phyloP scores from a whole-genome alignment of 2,797 vertebrate genomes.

The Falco naumanni region DNA sequence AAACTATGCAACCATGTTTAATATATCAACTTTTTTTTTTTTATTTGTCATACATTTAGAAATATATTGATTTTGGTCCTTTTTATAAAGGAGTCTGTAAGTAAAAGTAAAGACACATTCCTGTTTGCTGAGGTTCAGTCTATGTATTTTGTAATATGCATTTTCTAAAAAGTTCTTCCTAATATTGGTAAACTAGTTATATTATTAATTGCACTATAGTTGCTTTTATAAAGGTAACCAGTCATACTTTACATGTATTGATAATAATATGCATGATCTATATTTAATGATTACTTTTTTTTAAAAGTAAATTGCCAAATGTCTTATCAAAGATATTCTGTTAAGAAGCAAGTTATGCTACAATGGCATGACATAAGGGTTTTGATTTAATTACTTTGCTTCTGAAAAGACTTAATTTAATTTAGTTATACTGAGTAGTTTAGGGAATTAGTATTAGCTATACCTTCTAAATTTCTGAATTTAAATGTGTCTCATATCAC shows the following conservation, averaged over 20 bases:
- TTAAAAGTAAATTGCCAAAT: background rate
- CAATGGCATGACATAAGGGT: background rate
- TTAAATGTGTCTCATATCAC: background rate
- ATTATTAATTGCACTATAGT: background rate
- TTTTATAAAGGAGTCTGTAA: background rate
- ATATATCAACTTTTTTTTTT: background rate
- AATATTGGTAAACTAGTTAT: background rate
- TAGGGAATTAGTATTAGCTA: background rate
- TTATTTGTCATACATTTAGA: background rate
- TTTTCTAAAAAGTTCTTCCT: background rate
- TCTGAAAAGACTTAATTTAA: constrained; percentile 16
- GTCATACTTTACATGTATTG: background rate
- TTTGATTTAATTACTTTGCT: background rate
- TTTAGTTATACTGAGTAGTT: background rate
- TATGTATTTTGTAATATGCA: background rate
- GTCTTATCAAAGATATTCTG: background rate
- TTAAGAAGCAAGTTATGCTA: background rate
- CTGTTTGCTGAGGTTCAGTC: background rate
- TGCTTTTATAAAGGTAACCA: background rate
- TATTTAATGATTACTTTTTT: background rate
- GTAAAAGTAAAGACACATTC: background rate
- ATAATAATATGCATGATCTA: background rate
- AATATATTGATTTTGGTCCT: background rate
- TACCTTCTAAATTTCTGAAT: background rate
- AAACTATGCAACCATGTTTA: background rate